phyloP scores from a whole-genome alignment of 2,113 vertebrate species.

The Salvelinus sp. region DNA sequence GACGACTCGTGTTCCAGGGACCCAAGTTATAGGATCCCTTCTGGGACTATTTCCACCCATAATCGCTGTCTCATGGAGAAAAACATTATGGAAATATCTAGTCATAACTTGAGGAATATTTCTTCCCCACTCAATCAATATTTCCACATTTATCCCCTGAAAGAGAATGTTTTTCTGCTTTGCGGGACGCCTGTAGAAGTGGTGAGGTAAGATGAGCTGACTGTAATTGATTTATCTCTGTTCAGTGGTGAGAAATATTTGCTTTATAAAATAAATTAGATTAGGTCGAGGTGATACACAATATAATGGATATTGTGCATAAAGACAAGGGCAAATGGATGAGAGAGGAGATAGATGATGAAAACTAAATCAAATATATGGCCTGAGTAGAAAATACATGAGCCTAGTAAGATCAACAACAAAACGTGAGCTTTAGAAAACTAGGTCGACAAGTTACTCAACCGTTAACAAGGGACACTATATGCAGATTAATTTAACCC shows the following conservation, averaged over 20 bases:
- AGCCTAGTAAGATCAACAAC: too few species aligned
- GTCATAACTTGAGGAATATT: constrained; percentile 60
- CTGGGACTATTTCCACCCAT: constrained; percentile 35
- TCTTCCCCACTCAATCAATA: constrained; percentile 65
- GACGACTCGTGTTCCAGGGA: constrained; percentile 40
- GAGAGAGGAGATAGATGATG: constrained; percentile 22
- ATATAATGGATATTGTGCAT: constrained; percentile 39
- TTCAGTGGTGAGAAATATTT: constrained; percentile 68
- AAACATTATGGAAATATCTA: constrained; percentile 60
- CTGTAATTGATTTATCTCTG: constrained; percentile 75
- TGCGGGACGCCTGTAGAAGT: constrained; percentile 59
- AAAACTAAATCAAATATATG: constrained; percentile 15
- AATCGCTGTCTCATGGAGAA: constrained; percentile 37
- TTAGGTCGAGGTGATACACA: constrained; percentile 38
- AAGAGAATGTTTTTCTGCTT: constrained; percentile 55
- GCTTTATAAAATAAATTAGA: constrained; percentile 70
- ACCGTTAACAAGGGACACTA: too few species aligned
- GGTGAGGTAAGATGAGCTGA: constrained; percentile 67
- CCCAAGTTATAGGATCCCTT: constrained; percentile 45
- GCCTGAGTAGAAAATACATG: background rate
- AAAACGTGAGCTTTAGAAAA: background rate
- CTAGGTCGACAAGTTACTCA: background rate
- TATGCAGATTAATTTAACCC: too few species aligned
- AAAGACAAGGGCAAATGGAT: constrained; percentile 31
- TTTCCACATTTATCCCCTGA: constrained; percentile 54